These are phyloP conservation scores for Acromyrmex charruanus DNA, from an alignment of 1,140 invertebrate genomes.

Conservation along the genomic window DNA sequence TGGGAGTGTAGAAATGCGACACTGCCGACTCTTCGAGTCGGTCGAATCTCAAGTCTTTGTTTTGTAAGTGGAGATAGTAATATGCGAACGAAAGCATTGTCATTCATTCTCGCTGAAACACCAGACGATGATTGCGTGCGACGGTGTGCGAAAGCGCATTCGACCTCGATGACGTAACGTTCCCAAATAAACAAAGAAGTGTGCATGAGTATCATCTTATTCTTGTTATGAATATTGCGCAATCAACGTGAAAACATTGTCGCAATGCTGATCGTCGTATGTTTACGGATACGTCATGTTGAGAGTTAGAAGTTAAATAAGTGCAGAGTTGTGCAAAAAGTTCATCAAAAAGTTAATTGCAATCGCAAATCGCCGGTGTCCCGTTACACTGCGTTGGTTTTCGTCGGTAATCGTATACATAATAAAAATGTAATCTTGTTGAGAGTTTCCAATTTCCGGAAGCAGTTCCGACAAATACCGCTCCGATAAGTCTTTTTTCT, in stretches of 20 bases:
- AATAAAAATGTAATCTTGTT: not conserved
- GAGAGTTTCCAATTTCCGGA: not conserved
- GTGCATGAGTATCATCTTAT: not conserved
- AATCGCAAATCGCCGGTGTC: not conserved
- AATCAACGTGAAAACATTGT: not conserved
- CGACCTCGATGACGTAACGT: constrained; percentile 41
- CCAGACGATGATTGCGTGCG: not conserved
- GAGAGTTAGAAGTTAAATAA: not conserved
- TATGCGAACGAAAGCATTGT: constrained; percentile 22
- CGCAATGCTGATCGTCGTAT: not conserved
- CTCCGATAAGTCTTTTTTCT: not conserved
- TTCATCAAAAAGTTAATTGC: not conserved
- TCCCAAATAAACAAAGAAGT: constrained; percentile 34
- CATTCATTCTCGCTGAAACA: constrained; percentile 21
- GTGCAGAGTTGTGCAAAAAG: not conserved
- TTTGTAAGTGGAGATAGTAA: constrained; percentile 59
- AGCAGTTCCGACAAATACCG: not conserved
- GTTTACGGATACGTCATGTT: not conserved
- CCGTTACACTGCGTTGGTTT: not conserved
- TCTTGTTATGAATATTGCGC: not conserved
- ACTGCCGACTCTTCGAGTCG: not conserved
- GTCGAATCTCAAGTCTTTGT: constrained; percentile 48
- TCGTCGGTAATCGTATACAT: not conserved
- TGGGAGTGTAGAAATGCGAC: constrained; percentile 41
- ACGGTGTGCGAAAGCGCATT: not conserved